phyloP scores from a whole-genome alignment of 2,113 vertebrate species.

The Mus musculus region DNA sequence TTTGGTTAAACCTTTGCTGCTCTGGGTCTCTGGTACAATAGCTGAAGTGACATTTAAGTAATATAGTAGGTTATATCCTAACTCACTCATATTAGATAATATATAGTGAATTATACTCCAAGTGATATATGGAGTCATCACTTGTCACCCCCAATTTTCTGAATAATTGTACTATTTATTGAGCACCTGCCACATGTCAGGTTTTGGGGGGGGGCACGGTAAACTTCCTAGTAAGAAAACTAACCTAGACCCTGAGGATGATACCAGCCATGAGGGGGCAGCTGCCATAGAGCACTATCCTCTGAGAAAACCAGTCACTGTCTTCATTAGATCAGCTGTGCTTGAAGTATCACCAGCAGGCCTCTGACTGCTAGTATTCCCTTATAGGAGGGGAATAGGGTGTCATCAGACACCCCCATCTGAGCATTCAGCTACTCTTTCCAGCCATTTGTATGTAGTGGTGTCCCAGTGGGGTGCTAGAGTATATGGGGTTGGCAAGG shows the following conservation, averaged over 20 bases:
- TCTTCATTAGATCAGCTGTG: neutral
- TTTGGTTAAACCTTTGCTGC: neutral
- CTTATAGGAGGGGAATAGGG: neutral
- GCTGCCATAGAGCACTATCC: neutral
- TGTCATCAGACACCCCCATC: too few relatives aligned
- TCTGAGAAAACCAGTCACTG: neutral
- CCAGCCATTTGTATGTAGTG: neutral
- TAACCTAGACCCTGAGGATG: neutral
- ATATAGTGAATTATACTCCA: neutral
- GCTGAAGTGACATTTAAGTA: neutral
- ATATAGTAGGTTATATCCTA: neutral
- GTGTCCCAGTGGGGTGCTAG: neutral
- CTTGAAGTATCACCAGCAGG: neutral
- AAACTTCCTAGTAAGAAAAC: neutral
- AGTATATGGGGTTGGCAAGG: too few relatives aligned
- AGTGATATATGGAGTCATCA: neutral
- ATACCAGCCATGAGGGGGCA: neutral
- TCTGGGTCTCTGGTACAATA: neutral
- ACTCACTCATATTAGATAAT: slow-evolving; percentile 9
- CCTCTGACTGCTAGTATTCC: neutral
- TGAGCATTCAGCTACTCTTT: neutral
- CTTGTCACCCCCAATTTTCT: neutral
- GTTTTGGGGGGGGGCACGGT: neutral
- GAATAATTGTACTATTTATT: neutral
- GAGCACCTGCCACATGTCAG: neutral